A percentile compares a stretch with the other conserved stretches of the same genome.
These are phyloP conservation scores for Catharus minimus DNA, from an alignment of 2,113 vertebrate species.

Conservation along the genomic window DNA sequence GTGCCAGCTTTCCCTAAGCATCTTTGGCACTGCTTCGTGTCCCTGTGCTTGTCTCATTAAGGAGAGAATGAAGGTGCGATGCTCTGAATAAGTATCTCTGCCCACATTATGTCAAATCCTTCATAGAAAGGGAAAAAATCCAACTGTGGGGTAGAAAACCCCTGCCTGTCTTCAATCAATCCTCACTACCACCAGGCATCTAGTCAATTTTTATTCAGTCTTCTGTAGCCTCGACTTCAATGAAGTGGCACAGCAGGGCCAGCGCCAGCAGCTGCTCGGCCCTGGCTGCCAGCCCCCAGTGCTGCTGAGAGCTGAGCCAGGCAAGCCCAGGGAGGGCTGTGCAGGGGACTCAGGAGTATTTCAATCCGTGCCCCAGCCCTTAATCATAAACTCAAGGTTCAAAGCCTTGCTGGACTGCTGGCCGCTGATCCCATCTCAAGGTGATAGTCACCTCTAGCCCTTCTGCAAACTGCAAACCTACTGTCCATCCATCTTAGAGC, in stretches of 20 bases:
- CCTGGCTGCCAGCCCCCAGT: conserved; percentile 14
- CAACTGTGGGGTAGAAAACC: conserved; percentile 83
- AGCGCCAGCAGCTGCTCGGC: conserved; percentile 45
- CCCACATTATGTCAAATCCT: conserved; percentile 83
- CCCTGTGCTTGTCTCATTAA: conserved; percentile 37
- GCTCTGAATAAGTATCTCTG: conserved; percentile 1
- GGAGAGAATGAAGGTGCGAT: conserved; percentile 48
- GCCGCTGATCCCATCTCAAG: conserved; percentile 80
- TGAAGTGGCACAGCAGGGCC: conserved; percentile 85
- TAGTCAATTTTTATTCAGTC: conserved; percentile 82
- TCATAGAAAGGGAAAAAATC: conserved; percentile 82
- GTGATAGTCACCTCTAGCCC: conserved; percentile 83
- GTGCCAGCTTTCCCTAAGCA: neutral
- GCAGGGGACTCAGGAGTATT: conserved; percentile 4
- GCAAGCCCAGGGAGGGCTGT: neutral
- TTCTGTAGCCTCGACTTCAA: conserved; percentile 79
- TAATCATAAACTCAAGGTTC: conserved; percentile 80
- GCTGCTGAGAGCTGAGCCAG: neutral
- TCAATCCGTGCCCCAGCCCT: conserved; percentile 70
- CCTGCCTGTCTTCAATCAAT: conserved; percentile 86
- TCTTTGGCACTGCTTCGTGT: neutral
- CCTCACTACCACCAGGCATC: conserved; percentile 79
- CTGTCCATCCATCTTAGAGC: conserved; percentile 91
- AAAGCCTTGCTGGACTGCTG: conserved; percentile 69
- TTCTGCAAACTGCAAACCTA: conserved; percentile 78